Evolutionary conservation across 2,888 invertebrate genomes (phyloP), one percentile per base, ranked within the genome.

Genomic region (Drosophila neotestacea): DNA sequence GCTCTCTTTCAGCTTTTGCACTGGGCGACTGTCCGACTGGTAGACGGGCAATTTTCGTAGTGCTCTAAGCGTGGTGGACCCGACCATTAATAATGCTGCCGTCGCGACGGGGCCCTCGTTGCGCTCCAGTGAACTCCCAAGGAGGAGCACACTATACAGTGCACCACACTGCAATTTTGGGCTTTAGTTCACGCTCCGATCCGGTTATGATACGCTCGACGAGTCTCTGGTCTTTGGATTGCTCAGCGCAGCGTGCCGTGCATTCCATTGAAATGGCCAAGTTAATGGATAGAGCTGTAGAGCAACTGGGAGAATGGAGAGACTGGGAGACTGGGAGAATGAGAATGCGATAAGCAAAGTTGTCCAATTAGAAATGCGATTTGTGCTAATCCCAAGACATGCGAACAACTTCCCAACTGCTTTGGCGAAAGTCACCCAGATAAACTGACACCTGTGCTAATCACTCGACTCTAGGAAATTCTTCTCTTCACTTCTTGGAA

Each of bases 141-240:
- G 51, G 58, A 64, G 73, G 66, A 55, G 65, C 44, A 67, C 16
- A 22, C 22, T 22, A 22, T 9, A 9, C 32, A 32, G 2, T 32
- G 7, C 32, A 32, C 9, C 32, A 32, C 32, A 32, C 32, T 6
- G 32, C 32, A 32, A 88, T 71, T 79, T 80, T 69, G 69, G 85
- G 89, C 30, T 77, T 71, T 58, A 77, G 83, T 84, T 88, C 89
- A 84, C 87, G 88, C 84, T 85, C 81, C 73, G 89, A 89, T 89
- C 84, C 84, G 84, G 84, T 85, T 85, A 85, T 89, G 84, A 89
- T 85, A 89, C 84, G 84, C 89, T 85, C 81, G 52, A 79, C 36
- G 66, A 65, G 51, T 47, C 70, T 42, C 77, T 66, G 65, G 65
- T 63, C 75, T 56, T 32, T 61, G 51, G 16, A 59, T 52, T 88